These are phyloP conservation scores for Amblyjoppa fuscipennis DNA, from an alignment of 2,888 invertebrate genomes.

Conservation along the genomic window DNA sequence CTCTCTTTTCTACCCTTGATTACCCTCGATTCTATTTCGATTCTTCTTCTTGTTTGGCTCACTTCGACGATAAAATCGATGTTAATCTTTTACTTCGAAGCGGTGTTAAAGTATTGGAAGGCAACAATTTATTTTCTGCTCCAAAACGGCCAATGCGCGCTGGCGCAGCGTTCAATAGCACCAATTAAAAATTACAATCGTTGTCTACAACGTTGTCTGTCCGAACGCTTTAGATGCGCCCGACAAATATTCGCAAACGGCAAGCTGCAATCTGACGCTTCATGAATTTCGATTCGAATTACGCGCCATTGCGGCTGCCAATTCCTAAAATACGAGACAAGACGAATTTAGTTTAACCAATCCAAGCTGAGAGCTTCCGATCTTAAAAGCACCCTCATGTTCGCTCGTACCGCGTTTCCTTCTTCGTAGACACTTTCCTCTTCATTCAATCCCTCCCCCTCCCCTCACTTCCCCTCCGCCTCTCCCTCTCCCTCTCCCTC, in stretches of 20 bases:
- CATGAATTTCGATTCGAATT: slow-evolving; percentile 45
- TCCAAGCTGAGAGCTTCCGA: not conserved
- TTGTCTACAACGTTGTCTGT: slow-evolving; percentile 29
- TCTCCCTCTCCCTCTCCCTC: too few species aligned
- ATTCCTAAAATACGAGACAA: not conserved
- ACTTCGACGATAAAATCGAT: too few species aligned
- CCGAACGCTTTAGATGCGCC: slow-evolving; percentile 38
- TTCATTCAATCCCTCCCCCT: not conserved
- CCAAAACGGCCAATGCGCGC: slow-evolving; percentile 1
- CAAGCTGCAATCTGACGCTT: slow-evolving; percentile 29
- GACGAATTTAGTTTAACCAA: not conserved
- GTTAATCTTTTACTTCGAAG: too few species aligned
- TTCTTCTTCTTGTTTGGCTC: too few species aligned
- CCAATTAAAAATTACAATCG: slow-evolving; percentile 28
- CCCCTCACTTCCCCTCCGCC: not conserved
- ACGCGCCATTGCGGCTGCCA: not conserved
- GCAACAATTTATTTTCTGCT: slow-evolving; percentile 27
- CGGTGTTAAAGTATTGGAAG: slow-evolving; percentile 3
- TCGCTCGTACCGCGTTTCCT: not conserved
- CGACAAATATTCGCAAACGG: not conserved
- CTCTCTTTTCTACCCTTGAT: too few species aligned
- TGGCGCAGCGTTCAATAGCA: slow-evolving; percentile 6
- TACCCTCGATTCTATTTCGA: too few species aligned
- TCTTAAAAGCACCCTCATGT: not conserved
- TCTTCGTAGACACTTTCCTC: not conserved